A percentile compares a stretch with the other conserved stretches of the same genome.
Conservation (phyloP, 2,797 vertebrate species). For the Falco columbarius region DNA sequence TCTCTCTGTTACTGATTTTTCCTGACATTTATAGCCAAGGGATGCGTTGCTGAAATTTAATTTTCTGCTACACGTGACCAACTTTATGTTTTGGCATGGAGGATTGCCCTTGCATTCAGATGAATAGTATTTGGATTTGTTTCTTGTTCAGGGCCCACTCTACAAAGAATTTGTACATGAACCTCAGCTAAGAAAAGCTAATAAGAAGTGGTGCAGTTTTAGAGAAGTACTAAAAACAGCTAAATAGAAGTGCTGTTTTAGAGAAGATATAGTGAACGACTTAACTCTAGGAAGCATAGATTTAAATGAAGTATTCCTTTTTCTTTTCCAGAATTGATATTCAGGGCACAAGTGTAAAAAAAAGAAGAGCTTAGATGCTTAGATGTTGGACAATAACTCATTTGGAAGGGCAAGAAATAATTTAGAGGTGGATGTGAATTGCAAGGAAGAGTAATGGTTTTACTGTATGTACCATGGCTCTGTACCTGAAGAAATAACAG, state of each 20-base stretch:
- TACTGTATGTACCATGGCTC: constrained; percentile 46
- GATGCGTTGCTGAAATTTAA: neutral
- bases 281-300: neutral
- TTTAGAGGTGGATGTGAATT: constrained; percentile 56
- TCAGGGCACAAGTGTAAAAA: constrained; percentile 2
- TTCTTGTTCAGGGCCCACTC: neutral
- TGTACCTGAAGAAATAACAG: constrained; percentile 64
- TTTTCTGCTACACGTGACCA: neutral
- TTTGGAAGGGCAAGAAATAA: constrained; percentile 63
- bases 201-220: neutral
- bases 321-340: constrained; percentile 11
- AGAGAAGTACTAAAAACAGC: too few relatives aligned
- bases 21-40: neutral
- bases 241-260: neutral
- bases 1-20: neutral
- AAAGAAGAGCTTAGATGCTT: neutral
- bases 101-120: neutral
- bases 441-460: constrained; percentile 65
- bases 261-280: neutral
- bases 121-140: neutral
- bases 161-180: neutral
- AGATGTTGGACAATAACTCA: constrained; percentile 49
- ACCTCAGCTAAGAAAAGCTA: neutral
- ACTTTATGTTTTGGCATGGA: neutral
- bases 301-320: neutral